Conservation (phyloP, 2,888 invertebrate species). For the Ophraella communa region DNA sequence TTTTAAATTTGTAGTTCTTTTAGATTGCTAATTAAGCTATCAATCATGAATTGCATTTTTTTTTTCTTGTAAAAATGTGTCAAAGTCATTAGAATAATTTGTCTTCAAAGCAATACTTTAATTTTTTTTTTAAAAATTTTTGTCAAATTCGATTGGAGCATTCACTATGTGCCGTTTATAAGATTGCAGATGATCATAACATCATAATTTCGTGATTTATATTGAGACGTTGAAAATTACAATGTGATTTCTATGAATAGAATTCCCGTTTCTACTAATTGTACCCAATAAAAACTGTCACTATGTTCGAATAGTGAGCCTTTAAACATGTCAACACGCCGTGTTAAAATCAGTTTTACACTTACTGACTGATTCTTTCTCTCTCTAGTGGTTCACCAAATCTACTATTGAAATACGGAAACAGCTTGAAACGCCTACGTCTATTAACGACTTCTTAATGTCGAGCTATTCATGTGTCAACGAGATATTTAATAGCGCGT, state of each 20-base stretch:
- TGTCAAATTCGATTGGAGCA: background rate
- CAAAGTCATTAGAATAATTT: too few relatives aligned
- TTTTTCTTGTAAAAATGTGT: too few relatives aligned
- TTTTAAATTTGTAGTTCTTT: too few relatives aligned
- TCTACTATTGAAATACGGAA: constrained; percentile 28
- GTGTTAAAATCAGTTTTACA: constrained; percentile 29
- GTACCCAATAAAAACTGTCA: constrained; percentile 14
- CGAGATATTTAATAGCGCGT: constrained; percentile 30
- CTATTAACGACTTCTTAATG: constrained; percentile 35
- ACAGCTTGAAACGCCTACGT: constrained; percentile 28
- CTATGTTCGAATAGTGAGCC: constrained; percentile 6
- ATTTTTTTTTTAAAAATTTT: too few relatives aligned
- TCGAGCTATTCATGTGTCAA: constrained; percentile 33
- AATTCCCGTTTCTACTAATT: constrained; percentile 2
- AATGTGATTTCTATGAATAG: background rate
- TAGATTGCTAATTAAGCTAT: too few relatives aligned
- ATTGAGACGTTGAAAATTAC: background rate
- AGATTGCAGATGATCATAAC: background rate
- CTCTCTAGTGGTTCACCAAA: constrained; percentile 14
- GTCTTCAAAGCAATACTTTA: too few relatives aligned
- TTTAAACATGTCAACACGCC: constrained; percentile 31
- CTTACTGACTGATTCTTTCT: constrained; percentile 28
- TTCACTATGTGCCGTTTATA: background rate
- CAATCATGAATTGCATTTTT: too few relatives aligned
- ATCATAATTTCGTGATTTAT: background rate